Conservation (phyloP, 1,140 invertebrate species). For the Capitella teleta region DNA sequence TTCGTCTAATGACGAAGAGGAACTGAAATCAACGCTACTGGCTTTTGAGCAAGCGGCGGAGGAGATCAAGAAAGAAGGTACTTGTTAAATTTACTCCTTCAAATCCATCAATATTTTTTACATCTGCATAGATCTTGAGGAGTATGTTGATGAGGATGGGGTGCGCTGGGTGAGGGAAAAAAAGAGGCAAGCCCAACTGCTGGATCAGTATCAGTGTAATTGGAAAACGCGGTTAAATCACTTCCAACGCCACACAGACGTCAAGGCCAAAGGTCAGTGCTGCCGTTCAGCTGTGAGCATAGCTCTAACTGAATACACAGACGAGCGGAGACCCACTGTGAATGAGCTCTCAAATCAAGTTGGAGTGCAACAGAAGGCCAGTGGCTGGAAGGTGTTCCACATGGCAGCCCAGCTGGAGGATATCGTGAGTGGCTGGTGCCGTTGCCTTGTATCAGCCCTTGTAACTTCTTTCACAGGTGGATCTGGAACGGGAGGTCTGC, state of each 20-base stretch:
- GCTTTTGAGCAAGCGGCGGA: not conserved
- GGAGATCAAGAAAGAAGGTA: constrained; percentile 2
- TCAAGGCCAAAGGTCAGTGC: constrained; percentile 56
- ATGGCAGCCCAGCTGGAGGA: constrained; percentile 85
- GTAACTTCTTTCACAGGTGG: constrained; percentile 15
- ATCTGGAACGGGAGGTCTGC: constrained; percentile 22
- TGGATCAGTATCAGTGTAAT: constrained; percentile 45
- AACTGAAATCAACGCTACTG: constrained; percentile 1
- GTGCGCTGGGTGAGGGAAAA: constrained; percentile 34
- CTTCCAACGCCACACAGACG: constrained; percentile 76
- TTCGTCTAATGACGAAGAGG: not conserved
- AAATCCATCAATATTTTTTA: not conserved
- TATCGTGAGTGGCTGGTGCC: constrained; percentile 58
- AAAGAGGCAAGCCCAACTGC: constrained; percentile 35
- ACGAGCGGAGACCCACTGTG: constrained; percentile 68
- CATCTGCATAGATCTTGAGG: constrained; percentile 8
- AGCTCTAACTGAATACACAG: too few relatives aligned
- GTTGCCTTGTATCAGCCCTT: not conserved
- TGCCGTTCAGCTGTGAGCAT: too few relatives aligned
- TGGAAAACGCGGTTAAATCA: constrained; percentile 61
- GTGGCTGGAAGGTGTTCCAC: constrained; percentile 91
- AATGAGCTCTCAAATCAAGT: constrained; percentile 81
- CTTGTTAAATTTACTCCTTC: not conserved
- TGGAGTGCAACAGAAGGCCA: constrained; percentile 74
- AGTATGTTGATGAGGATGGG: constrained; percentile 39